Conservation (phyloP, 2,888 invertebrate species). For the Orchesellides sinensis region DNA sequence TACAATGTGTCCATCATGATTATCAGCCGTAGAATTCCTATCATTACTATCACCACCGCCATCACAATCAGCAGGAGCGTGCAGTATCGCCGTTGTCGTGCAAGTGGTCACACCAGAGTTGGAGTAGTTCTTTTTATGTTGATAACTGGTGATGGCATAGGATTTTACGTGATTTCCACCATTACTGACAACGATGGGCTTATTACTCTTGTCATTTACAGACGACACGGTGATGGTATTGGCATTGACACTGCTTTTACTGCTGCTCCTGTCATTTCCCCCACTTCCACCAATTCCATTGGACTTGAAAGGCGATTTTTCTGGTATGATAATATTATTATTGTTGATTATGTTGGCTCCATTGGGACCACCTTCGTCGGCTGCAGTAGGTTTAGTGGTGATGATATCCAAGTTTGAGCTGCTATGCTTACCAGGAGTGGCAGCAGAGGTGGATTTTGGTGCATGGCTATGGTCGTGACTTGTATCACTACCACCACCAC, state of each 20-base stretch:
- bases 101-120: slow-evolving; percentile 12
- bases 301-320: slow-evolving; percentile 30
- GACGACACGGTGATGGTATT: slow-evolving; percentile 24
- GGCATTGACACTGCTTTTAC: neutral
- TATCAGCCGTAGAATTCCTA: neutral
- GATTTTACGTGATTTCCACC: slow-evolving; percentile 50
- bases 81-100: slow-evolving; percentile 59
- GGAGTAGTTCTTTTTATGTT: slow-evolving; percentile 38
- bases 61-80: slow-evolving; percentile 26
- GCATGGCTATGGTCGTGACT: neutral
- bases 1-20: slow-evolving; percentile 47
- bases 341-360: slow-evolving; percentile 40
- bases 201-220: slow-evolving; percentile 48
- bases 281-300: slow-evolving; percentile 50
- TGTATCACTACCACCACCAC: slow-evolving; percentile 10
- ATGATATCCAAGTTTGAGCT: too few relatives aligned
- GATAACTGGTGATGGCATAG: slow-evolving; percentile 47
- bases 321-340: slow-evolving; percentile 50
- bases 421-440: neutral
- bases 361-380: slow-evolving; percentile 10
- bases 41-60: slow-evolving; percentile 1
- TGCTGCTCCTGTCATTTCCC: slow-evolving; percentile 9
- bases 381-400: slow-evolving; percentile 1
- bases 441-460: neutral
- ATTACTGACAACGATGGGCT: slow-evolving; percentile 42